Conservation (phyloP, 2,797 vertebrate species). For the Gobionotothen gibberifrons region DNA sequence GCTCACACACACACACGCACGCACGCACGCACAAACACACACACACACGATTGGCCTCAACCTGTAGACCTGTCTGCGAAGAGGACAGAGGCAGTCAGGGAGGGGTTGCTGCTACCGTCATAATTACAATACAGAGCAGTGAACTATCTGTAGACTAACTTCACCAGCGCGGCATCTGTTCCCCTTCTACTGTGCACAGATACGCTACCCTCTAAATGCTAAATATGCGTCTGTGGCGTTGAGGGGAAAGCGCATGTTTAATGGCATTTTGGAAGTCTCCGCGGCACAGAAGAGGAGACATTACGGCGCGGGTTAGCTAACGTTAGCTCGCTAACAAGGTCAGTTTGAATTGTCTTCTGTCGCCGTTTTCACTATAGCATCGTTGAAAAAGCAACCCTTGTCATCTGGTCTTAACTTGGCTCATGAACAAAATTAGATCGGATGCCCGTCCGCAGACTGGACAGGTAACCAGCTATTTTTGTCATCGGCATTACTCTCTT, state of each 20-base stretch:
- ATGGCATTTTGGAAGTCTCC: conserved; percentile 72
- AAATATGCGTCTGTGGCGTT: not conserved
- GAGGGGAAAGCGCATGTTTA: conserved; percentile 52
- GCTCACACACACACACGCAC: conserved; percentile 5
- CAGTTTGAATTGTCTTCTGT: conserved; percentile 69
- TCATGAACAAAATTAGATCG: not conserved
- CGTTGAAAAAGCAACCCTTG: not conserved
- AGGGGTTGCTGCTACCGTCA: conserved; percentile 61
- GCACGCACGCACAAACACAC: not conserved
- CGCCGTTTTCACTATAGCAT: not conserved
- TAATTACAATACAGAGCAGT: conserved; percentile 46
- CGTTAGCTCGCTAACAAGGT: conserved; percentile 84
- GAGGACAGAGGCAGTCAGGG: conserved; percentile 65
- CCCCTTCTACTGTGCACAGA: conserved; percentile 1
- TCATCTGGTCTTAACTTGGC: not conserved
- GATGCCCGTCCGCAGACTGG: conserved; percentile 7
- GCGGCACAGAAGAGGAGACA: conserved; percentile 69
- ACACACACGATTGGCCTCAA: conserved; percentile 67
- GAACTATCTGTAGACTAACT: conserved; percentile 43
- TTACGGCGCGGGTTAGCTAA: conserved; percentile 74
- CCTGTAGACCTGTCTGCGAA: conserved; percentile 73
- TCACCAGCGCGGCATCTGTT: conserved; percentile 3
- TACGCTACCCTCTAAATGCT: not conserved
- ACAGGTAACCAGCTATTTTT: conserved; percentile 42
- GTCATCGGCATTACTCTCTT: conserved; percentile 9